Evolutionary conservation across 1,140 invertebrate genomes (phyloP), one percentile per base, ranked within the genome.

Genomic region (Anoplolepis gracilipes): DNA sequence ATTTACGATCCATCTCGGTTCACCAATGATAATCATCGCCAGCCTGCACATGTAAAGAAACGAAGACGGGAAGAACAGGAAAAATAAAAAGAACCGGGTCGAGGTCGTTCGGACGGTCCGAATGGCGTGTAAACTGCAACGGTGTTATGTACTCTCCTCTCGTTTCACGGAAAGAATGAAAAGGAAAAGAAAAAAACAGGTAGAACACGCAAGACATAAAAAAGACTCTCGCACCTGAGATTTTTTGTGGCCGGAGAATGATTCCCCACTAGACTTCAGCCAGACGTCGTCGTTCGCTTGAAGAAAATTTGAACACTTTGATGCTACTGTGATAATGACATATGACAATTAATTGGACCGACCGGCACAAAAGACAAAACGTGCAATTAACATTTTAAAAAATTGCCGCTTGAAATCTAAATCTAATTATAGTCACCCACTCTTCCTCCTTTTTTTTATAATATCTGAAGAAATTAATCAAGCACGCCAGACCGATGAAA

Each of bases 121-220:
- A 79, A 28, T 2, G 55, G 30, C n/a, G n/a, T n/a, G n/a, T n/a
- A n/a, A n/a, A n/a, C n/a, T n/a, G 46, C 8, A 30, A n/a, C 8
- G 1, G 13, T 49, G 22, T 77, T 64, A 64, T 11, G 19, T 64
- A 77, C 0, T 36, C 36, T 42, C 6, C 25, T 76, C 16, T 76
- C 33, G 22, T 39, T 76, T 57, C 22, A 8, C 1, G 16, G 7
- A 3, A 25, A 30, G 19, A 25, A 42, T 42, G 30, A 62, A 55
- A 77, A n/a, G n/a, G n/a, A n/a, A 64, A 33, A 77, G 73, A 77
- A 62, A 77, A 25, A 2, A 16, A 13, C 19, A n/a, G 6, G 53
- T 33, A 59, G 22, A n/a, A 6, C 19, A n/a, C n/a, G n/a, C n/a
- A 22, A 6, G n/a, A n/a, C 1, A 10, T 8, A 16, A 55, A 75